Percentiles rank a stretch among this genome's conserved stretches.
Conservation (phyloP, 2,888 invertebrate genomes). For the Agrochola circellaris region DNA sequence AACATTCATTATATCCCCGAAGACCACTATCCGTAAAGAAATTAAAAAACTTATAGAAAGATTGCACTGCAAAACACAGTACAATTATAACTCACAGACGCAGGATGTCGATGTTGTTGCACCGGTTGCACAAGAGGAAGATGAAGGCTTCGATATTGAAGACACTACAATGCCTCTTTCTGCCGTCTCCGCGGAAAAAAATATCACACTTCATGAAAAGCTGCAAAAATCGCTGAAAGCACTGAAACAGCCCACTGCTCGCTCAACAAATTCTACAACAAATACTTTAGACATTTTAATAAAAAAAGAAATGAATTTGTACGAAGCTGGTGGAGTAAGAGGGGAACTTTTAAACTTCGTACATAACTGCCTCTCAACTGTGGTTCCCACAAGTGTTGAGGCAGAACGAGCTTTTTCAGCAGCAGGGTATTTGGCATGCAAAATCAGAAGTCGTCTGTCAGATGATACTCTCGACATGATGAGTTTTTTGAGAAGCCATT, state of each 20-base stretch:
- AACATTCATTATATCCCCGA: constrained; percentile 34
- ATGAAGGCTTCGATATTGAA: constrained; percentile 28
- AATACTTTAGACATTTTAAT: constrained; percentile 7
- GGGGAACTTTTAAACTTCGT: constrained; percentile 47
- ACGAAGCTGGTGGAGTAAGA: constrained; percentile 38
- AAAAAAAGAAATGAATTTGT: constrained; percentile 35
- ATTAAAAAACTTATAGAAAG: constrained; percentile 42
- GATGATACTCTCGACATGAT: constrained; percentile 45
- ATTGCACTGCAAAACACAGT: constrained; percentile 30
- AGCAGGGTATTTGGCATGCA: constrained; percentile 49
- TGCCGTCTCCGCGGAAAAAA: constrained; percentile 29
- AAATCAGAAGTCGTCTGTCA: constrained; percentile 51
- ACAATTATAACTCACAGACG: constrained; percentile 19
- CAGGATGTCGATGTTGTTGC: constrained; percentile 10
- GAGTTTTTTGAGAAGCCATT: too few relatives aligned
- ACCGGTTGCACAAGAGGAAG: constrained; percentile 14
- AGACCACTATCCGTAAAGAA: constrained; percentile 33
- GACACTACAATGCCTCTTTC: constrained; percentile 32
- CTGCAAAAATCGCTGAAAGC: constrained; percentile 26
- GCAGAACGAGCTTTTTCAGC: constrained; percentile 55
- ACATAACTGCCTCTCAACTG: constrained; percentile 43
- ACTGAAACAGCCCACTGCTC: constrained; percentile 29
- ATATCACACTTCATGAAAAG: constrained; percentile 22
- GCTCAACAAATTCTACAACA: constrained; percentile 30
- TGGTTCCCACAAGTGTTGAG: constrained; percentile 56